Evolutionary conservation across 2,888 invertebrate species (phyloP).

Genomic region (Dione vanillae): DNA sequence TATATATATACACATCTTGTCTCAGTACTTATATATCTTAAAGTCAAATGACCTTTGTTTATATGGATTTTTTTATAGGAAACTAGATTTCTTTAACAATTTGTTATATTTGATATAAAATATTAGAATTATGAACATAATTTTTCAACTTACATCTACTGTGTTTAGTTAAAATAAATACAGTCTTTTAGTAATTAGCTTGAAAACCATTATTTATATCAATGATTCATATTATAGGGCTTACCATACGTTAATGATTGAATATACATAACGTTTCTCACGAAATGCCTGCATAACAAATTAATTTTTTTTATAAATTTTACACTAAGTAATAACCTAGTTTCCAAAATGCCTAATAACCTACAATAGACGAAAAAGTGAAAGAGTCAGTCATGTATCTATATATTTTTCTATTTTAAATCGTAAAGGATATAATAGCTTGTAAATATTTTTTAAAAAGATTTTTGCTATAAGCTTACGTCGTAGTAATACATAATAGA

Average conservation of each 20-base stretch:
- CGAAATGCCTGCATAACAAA: slow-evolving; percentile 32
- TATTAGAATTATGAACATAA: no score
- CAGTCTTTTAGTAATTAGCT: background rate
- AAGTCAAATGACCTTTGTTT: no score
- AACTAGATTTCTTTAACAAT: no score
- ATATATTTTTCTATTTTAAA: background rate
- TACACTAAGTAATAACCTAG: background rate
- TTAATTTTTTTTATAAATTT: slow-evolving; percentile 7
- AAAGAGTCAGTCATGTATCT: background rate
- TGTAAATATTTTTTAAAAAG: no score
- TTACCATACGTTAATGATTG: slow-evolving; percentile 35
- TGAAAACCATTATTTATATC: background rate
- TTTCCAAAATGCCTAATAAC: background rate
- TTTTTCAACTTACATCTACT: no score
- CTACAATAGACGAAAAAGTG: background rate
- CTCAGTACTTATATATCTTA: no score
- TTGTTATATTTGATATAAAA: no score
- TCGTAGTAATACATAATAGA: no score
- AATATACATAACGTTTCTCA: slow-evolving; percentile 38
- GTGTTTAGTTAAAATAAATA: no score
- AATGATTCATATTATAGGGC: slow-evolving; percentile 33
- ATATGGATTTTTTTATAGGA: no score
- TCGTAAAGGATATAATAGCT: no score
- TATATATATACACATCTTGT: background rate
- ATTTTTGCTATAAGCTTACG: no score